Base-by-base conservation (phyloP, 2,888 invertebrate genomes). In the Sabatieria punctata region DNA sequence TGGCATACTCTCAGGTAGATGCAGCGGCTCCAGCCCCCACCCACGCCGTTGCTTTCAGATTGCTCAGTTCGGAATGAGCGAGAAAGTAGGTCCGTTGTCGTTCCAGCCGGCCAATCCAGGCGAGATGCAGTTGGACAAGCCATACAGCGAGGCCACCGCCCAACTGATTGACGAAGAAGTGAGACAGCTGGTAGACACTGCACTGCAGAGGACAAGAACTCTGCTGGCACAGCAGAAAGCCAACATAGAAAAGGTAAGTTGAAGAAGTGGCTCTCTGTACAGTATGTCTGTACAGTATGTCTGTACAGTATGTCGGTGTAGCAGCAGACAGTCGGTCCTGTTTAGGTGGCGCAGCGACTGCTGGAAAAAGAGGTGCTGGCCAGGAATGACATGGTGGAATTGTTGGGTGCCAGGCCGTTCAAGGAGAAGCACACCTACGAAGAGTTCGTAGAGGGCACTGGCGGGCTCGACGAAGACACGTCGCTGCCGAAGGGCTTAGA, bases 391-490 rank as follows among this genome's bases (percentile, higher is more conserved):
- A 89, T 99, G 89, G 84, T 95, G 52, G 91, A 93, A 66, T 71
- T 99, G 30, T 73, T 97, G 41, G 97, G 97, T 1, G 75, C 78
- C 24, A 73, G 97, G 55, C 97, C 97, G 0, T 99, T 97, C 77
- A 82, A 82, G 13, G 97, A 99, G 69, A 95, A 95, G 72, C 89
- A 93, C 15, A 95, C 95, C 11, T 99, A 99, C 62, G 97, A 99
- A 68, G 85, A 99, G 65, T 97, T 99, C 69, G 97, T 99, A 0
- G 93, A 89, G 69, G 91, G 89, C 1, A 91, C 57, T n/a, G 95
- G 95, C 1, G 91, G 93, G 1, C 78, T 95, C 59, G 97, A 97
- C 54, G 97, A 99, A 69, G 85, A 97, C 60, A 91, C 91, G 0
- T 70, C 78, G 0, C 73, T 97, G 56, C 97, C 97, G 0, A 85